Percentiles rank a stretch among this genome's conserved stretches.
Evolutionary conservation across 2,797 vertebrate species (phyloP).

Genomic region (Leptatherina wallacei): DNA sequence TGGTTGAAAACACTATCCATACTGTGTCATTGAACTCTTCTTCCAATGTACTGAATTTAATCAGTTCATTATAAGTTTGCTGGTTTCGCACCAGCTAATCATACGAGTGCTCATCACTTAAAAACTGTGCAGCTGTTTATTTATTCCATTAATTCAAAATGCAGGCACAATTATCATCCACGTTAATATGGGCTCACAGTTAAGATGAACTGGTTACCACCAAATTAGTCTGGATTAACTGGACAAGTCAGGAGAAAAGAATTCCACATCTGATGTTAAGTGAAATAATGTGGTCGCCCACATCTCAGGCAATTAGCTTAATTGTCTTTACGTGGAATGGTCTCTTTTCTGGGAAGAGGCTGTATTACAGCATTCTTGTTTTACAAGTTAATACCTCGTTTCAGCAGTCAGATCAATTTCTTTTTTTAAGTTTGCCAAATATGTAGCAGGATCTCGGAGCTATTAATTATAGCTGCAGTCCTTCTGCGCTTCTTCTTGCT

Average conservation of each 20-base stretch:
- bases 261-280: conserved; percentile 9
- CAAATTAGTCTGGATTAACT: conserved; percentile 9
- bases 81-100: conserved; percentile 26
- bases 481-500: conserved; percentile 30
- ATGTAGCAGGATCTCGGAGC: conserved; percentile 41
- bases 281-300: conserved; percentile 22
- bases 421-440: conserved; percentile 43
- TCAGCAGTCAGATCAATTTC: conserved; percentile 7
- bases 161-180: conserved; percentile 5
- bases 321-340: conserved; percentile 32
- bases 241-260: conserved; percentile 10
- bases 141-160: conserved; percentile 31
- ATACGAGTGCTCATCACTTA: conserved; percentile 38
- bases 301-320: conserved; percentile 26
- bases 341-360: conserved; percentile 18
- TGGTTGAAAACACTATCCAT: conserved; percentile 1
- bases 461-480: conserved; percentile 33
- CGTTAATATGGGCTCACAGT: conserved; percentile 15
- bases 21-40: neutral
- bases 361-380: conserved; percentile 13
- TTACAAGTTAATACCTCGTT: conserved; percentile 18
- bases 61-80: conserved; percentile 11
- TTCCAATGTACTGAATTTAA: conserved; percentile 4
- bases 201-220: conserved; percentile 7
- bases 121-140: conserved; percentile 28